Evolutionary conservation across 2,797 vertebrate genomes (phyloP), one percentile per base, ranked within the genome.

Genomic region (Xiphorhynchus erythropygius): DNA sequence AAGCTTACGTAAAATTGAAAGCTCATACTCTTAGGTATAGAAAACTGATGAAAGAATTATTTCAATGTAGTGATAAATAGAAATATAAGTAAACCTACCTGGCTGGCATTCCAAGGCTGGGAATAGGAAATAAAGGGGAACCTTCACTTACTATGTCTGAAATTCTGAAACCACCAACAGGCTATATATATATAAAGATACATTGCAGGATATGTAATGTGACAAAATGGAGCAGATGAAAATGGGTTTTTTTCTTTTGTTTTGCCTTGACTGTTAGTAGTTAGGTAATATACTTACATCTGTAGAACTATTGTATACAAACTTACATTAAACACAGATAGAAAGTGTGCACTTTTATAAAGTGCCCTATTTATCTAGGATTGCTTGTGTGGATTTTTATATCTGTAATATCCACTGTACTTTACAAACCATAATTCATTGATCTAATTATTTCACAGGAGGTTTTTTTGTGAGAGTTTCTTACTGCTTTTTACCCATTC

Each of bases 1-100:
- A 80, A 89, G 46, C 53, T 89, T 64, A 52, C 32, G 67, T n/a
- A 65, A 95, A 90, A 80, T 32, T 47, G 64, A 89, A 94, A 89
- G 23, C 47, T 87, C 7, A 1, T 67, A 24, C 28, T 90, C 37
- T 84, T 67, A 73, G 56, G 33, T 86, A 33, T 28, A 84, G 60
- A 89, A 92, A 90, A 57, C 30, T 60, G 37, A 80, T 39, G 10
- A 65, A 87, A 87, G 24, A 59, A 89, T 80, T 84, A 56, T 47
- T 89, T 89, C 56, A 60, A 16, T 74, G 25, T 24, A 56, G 52
- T n/a, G 37, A 84, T 69, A 92, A 92, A 93, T 3, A 89, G 52
- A 92, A 93, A 84, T 39, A 17, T 46, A 84, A 75, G 55, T 39
- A 76, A 87, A 10, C 15, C 19, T 78, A 67, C 7, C 71, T 77